Evolutionary conservation across 2,113 vertebrate genomes (phyloP).

Genomic region (Phalacrocorax brasilianus): DNA sequence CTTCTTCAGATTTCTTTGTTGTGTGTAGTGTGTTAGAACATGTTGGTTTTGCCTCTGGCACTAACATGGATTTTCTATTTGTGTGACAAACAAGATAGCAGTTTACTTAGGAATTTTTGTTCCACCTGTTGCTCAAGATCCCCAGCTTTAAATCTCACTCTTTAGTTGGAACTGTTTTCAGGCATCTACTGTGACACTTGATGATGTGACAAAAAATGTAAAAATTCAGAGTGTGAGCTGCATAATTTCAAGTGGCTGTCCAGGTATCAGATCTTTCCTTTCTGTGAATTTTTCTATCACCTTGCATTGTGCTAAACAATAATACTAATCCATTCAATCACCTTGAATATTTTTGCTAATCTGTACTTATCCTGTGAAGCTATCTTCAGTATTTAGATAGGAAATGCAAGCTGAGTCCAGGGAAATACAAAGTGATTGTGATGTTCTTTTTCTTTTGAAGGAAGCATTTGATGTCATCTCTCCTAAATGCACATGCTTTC

Average conservation of each 20-base stretch:
- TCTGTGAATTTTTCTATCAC: constrained; percentile 36
- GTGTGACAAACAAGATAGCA: constrained; percentile 41
- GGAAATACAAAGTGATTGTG: constrained; percentile 31
- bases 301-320: constrained; percentile 55
- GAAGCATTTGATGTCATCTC: not conserved
- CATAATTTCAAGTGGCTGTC: constrained; percentile 34
- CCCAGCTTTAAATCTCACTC: constrained; percentile 2
- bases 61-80: constrained; percentile 44
- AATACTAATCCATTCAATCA: constrained; percentile 48
- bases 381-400: constrained; percentile 7
- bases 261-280: constrained; percentile 30
- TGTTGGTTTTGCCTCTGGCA: constrained; percentile 9
- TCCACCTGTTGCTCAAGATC: constrained; percentile 53
- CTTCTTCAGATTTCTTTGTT: not conserved
- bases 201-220: not conserved
- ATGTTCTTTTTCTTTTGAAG: not conserved
- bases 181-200: constrained; percentile 28
- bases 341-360: constrained; percentile 50
- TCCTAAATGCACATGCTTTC: not conserved
- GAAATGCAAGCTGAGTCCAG: constrained; percentile 12
- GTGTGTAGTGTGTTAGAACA: not conserved
- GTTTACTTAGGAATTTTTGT: constrained; percentile 27
- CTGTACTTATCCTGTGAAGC: constrained; percentile 31
- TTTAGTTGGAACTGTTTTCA: constrained; percentile 12
- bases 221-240: not conserved